Evolutionary conservation across 2,113 vertebrate genomes (phyloP).

Genomic region (Rhinolophus ferrumequinum): DNA sequence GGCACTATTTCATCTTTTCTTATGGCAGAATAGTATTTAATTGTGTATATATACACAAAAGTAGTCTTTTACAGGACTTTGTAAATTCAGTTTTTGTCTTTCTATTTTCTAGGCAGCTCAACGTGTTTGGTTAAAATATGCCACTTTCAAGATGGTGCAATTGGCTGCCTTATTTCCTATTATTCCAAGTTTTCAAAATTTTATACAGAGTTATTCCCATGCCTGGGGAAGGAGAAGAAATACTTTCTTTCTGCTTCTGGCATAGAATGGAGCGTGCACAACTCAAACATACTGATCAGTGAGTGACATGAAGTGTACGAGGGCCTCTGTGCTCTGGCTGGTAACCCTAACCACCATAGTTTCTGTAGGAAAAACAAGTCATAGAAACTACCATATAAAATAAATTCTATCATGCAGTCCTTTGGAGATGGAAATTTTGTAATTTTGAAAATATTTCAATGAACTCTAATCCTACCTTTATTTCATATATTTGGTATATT

Average conservation of each 20-base stretch:
- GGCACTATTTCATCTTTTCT: too few relatives aligned
- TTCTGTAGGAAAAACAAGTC: neutral
- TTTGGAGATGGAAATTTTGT: neutral
- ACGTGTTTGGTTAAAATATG: neutral
- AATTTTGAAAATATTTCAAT: neutral
- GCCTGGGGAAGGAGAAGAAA: neutral
- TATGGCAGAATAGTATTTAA: too few relatives aligned
- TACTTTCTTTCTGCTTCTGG: neutral
- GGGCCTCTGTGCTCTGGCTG: neutral
- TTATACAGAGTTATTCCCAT: neutral
- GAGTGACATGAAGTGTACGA: neutral
- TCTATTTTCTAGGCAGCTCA: neutral
- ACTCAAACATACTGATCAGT: neutral
- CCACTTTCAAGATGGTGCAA: neutral
- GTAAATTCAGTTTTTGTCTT: neutral
- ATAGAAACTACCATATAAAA: neutral
- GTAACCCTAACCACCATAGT: neutral
- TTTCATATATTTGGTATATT: neutral
- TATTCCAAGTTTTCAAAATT: neutral
- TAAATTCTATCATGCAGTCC: neutral
- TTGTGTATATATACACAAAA: too few relatives aligned
- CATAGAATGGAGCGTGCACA: too few relatives aligned
- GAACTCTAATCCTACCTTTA: neutral
- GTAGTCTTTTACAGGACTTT: neutral
- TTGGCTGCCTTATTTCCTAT: neutral